Evolutionary conservation across 64 coral and sea anemone species (phyloP), one percentile per base, ranked within the genome.

Genomic region (Montipora capricornis): DNA sequence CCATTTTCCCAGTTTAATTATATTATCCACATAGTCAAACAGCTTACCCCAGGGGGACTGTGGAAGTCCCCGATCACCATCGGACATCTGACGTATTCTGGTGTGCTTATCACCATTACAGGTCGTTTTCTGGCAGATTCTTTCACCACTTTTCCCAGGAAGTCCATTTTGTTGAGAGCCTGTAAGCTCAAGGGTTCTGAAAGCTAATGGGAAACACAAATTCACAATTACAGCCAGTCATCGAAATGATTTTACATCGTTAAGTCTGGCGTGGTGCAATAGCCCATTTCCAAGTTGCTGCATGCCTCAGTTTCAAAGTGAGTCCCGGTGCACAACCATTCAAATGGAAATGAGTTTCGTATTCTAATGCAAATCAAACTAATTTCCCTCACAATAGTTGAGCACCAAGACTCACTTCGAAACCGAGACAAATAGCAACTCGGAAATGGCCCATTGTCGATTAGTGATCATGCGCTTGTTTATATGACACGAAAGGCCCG

Each of bases 61-160:
- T 79, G 83, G 60, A 80, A 93, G 49, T 93, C 20, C 13, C 83
- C 91, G 44, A 93, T 93, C 16, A 80, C 75, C 91, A 93, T 93
- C 45, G 91, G 91, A 88, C 91, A 93, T 11, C 52, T 7, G 20
- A 94, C 92, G 49, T 94, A 94, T 64, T 94, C 92, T 10, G 92
- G 92, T 6, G 87, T 89, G 61, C 92, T 94, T 51, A 89, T 83
- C 14, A 94, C 73, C 67, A 94, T 81, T 2, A 94, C 92, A 17
- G 92, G 92, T 22, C 87, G 77, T 37, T 76, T 76, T 51, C 92
- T 89, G 4, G 79, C 87, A 19, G 92, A 94, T 62, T 94, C 92
- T 49, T 89, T 88, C 5, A 94, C 87, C 17, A 94, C 92, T 19
- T 94, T 94, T 8, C 92, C 92, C 50, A 88, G 9, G 79, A 83